phyloP scores from a whole-genome alignment of 1,140 invertebrate species.

The Radopholus similis region DNA sequence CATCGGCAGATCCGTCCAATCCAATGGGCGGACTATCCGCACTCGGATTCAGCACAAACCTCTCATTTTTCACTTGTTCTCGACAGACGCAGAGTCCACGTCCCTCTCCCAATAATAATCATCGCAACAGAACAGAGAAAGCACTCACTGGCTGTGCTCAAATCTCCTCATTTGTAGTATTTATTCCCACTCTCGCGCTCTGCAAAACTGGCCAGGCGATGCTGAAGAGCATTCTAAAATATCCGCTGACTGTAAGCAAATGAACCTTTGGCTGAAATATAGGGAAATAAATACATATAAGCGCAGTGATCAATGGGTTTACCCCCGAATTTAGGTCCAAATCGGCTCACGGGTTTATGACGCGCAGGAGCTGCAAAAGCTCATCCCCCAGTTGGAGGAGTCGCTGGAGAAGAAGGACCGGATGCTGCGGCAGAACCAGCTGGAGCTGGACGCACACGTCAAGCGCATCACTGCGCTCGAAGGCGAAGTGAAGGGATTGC shows the following conservation, averaged over 20 bases:
- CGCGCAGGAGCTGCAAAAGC: conserved; percentile 55
- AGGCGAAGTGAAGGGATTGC: conserved; percentile 47
- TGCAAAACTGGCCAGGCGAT: too few species aligned
- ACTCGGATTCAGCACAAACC: too few species aligned
- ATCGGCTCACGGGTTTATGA: conserved; percentile 55
- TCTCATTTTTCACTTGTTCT: too few species aligned
- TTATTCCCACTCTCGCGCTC: too few species aligned
- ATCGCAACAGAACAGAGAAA: too few species aligned
- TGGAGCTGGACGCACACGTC: conserved; percentile 40
- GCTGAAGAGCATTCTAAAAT: conserved; percentile 25
- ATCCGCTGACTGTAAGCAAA: not conserved
- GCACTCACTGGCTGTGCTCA: too few species aligned
- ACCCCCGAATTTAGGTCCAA: conserved; percentile 40
- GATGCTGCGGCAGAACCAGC: conserved; percentile 50
- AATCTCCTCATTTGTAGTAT: too few species aligned
- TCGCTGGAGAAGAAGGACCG: conserved; percentile 52
- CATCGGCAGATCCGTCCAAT: too few species aligned
- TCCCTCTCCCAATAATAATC: too few species aligned
- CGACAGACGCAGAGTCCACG: too few species aligned
- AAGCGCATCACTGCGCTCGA: conserved; percentile 53
- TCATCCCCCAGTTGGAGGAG: conserved; percentile 58
- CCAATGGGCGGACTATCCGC: too few species aligned
- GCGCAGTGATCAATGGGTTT: not conserved
- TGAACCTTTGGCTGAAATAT: not conserved
- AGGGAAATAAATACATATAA: conserved; percentile 17